phyloP scores from a whole-genome alignment of 2,113 vertebrate species.

The Turdus rufiventris region DNA sequence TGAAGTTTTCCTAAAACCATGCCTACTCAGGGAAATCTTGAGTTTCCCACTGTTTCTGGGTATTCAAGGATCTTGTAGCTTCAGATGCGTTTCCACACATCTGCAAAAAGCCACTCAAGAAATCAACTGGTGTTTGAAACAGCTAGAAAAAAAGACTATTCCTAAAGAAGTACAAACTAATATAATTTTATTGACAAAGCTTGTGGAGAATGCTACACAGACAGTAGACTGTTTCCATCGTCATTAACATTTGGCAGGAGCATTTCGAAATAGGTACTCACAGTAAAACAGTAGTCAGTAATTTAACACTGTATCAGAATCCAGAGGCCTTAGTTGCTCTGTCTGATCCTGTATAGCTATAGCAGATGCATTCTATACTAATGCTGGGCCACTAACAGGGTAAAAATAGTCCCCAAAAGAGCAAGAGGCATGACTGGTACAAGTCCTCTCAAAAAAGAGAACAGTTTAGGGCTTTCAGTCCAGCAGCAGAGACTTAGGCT shows the following conservation, averaged over 20 bases:
- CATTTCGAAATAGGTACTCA: neutral
- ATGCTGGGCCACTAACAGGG: neutral
- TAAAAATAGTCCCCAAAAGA: neutral
- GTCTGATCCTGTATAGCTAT: neutral
- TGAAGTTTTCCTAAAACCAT: conserved; percentile 46
- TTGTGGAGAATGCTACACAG: fast-evolving
- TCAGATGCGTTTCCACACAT: neutral
- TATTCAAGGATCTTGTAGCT: neutral
- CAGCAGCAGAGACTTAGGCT: neutral
- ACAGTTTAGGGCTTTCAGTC: neutral
- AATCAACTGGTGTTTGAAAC: neutral
- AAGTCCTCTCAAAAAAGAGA: neutral
- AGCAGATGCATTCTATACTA: neutral
- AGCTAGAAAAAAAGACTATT: neutral
- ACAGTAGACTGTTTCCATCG: neutral
- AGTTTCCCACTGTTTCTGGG: neutral
- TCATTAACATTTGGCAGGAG: neutral
- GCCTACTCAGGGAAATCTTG: conserved; percentile 10
- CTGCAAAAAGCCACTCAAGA: neutral
- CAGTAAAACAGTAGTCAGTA: neutral
- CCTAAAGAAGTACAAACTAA: neutral
- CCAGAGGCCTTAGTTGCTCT: neutral
- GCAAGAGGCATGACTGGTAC: neutral
- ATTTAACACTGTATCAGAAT: neutral
- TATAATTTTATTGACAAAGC: neutral